Evolutionary conservation across 2,888 invertebrate species (phyloP).

Genomic region (Scaptomyza reducta): DNA sequence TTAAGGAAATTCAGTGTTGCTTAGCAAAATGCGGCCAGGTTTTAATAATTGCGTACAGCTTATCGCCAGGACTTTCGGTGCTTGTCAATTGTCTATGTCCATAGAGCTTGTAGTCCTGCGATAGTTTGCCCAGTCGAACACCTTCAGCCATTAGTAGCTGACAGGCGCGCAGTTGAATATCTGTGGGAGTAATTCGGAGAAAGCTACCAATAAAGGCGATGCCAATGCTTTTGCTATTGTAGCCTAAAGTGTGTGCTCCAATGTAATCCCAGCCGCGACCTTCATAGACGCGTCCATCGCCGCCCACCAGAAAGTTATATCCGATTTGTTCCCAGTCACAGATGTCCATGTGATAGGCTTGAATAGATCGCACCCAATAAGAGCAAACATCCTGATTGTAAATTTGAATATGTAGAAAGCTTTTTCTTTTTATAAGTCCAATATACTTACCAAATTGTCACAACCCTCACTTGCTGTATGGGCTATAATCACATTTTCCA

Average conservation of each 20-base stretch:
- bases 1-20: constrained; percentile 18
- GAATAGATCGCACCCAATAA: constrained; percentile 84
- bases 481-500: constrained; percentile 86
- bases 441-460: constrained; percentile 84
- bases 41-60: constrained; percentile 87
- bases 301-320: constrained; percentile 92
- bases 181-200: constrained; percentile 85
- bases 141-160: constrained; percentile 87
- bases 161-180: constrained; percentile 86
- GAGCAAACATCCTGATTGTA: constrained; percentile 86
- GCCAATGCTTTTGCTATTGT: constrained; percentile 88
- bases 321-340: constrained; percentile 88
- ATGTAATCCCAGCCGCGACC: constrained; percentile 90
- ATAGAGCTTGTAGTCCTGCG: constrained; percentile 87
- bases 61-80: constrained; percentile 89
- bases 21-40: constrained; percentile 87
- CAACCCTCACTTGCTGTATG: constrained; percentile 89
- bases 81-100: constrained; percentile 88
- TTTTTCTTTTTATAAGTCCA: neutral
- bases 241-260: constrained; percentile 89
- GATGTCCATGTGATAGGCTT: constrained; percentile 88
- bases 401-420: neutral
- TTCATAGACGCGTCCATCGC: constrained; percentile 89
- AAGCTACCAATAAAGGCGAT: constrained; percentile 91
- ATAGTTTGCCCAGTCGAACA: constrained; percentile 86